Conservation (phyloP, 2,888 invertebrate genomes). For the Drosophila borealis region DNA sequence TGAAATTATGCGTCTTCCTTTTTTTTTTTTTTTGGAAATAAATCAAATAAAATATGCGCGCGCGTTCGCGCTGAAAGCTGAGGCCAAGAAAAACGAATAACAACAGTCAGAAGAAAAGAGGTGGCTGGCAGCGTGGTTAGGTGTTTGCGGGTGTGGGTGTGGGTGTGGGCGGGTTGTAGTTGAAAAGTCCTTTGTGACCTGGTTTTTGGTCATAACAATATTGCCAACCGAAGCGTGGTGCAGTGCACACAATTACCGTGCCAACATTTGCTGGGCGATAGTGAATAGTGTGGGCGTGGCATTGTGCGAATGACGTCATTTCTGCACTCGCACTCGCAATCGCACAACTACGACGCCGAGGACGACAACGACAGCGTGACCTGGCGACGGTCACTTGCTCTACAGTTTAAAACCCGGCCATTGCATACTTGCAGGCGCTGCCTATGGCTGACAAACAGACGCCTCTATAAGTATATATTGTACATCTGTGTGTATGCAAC, state of each 20-base stretch:
- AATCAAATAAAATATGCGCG: constrained; percentile 81
- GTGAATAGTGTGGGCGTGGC: constrained; percentile 57
- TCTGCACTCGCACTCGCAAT: constrained; percentile 59
- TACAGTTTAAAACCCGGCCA: constrained; percentile 48
- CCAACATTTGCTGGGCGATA: constrained; percentile 69
- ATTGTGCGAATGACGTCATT: constrained; percentile 75
- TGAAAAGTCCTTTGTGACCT: constrained; percentile 78
- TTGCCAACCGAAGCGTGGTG: constrained; percentile 74
- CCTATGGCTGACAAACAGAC: constrained; percentile 49
- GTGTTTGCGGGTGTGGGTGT: neutral
- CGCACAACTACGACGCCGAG: constrained; percentile 29
- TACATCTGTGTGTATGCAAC: constrained; percentile 6
- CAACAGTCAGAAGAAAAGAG: constrained; percentile 32
- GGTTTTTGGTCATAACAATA: constrained; percentile 81
- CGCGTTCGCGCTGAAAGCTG: constrained; percentile 78
- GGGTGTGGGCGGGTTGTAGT: constrained; percentile 13
- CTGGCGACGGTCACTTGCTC: constrained; percentile 76
- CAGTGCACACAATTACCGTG: constrained; percentile 79
- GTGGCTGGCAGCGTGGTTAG: constrained; percentile 6
- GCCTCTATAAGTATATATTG: constrained; percentile 18
- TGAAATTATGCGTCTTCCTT: constrained; percentile 67
- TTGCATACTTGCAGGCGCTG: constrained; percentile 52
- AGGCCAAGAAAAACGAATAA: constrained; percentile 62
- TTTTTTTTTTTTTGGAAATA: constrained; percentile 65
- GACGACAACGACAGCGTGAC: constrained; percentile 56